Conservation (phyloP, 1,140 invertebrate genomes). For the Papilio xuthus region DNA sequence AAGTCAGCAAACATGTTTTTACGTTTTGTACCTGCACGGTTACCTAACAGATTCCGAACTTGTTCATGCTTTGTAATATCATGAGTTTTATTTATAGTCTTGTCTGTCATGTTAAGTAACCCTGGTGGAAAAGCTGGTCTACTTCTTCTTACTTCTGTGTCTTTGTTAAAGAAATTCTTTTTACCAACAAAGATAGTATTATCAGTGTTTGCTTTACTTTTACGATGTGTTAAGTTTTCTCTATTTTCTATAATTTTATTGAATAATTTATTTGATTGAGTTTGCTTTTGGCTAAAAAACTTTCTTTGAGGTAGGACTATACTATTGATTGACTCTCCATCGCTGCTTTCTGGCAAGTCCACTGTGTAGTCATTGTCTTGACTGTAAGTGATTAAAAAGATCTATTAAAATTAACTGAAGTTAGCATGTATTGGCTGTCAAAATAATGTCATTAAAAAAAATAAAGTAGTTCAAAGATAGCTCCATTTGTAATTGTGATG, state of each 20-base stretch:
- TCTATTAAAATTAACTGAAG: not conserved
- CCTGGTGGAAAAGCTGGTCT: conserved; percentile 63
- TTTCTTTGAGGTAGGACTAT: conserved; percentile 69
- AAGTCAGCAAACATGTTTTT: conserved; percentile 73
- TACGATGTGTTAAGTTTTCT: conserved; percentile 56
- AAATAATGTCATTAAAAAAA: not conserved
- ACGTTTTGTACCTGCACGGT: conserved; percentile 56
- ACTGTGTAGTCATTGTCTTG: conserved; percentile 66
- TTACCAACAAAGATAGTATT: conserved; percentile 55
- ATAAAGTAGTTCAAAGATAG: too few relatives aligned
- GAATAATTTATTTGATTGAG: conserved; percentile 55
- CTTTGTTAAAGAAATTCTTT: conserved; percentile 61
- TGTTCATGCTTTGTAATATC: conserved; percentile 52
- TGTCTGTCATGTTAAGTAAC: conserved; percentile 63
- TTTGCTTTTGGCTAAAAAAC: conserved; percentile 66
- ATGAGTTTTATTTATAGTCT: conserved; percentile 64
- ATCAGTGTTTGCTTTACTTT: conserved; percentile 52
- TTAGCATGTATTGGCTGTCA: not conserved
- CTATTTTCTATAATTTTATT: conserved; percentile 53
- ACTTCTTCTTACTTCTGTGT: conserved; percentile 48
- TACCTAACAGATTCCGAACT: conserved; percentile 66
- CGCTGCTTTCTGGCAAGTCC: conserved; percentile 72
- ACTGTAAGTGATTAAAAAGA: conserved; percentile 55
- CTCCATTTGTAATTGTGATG: too few relatives aligned
- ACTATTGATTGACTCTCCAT: conserved; percentile 70